Conservation (phyloP, 2,113 vertebrate species). For the Platysteira castanea region DNA sequence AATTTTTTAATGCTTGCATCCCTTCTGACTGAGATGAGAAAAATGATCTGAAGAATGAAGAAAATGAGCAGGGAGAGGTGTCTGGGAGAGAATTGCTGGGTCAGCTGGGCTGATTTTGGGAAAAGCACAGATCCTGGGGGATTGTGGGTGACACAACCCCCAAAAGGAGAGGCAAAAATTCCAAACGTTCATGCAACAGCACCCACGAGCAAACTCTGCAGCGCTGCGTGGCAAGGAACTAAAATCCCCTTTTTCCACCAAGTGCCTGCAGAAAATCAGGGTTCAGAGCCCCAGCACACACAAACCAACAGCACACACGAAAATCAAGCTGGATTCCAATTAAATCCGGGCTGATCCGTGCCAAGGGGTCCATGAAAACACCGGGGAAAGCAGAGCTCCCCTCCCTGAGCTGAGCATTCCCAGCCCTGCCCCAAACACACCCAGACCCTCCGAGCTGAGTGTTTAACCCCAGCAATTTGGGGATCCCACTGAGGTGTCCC, state of each 20-base stretch:
- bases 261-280: background rate
- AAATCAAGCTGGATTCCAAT: background rate
- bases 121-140: background rate
- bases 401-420: fast-evolving
- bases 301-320: background rate
- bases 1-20: background rate
- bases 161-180: background rate
- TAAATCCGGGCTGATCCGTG: fast-evolving
- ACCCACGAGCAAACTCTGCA: fast-evolving
- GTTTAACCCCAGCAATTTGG: fast-evolving
- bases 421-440: fast-evolving
- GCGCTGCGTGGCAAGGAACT: fast-evolving
- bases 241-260: background rate
- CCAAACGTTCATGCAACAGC: no score
- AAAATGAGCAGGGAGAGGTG: background rate
- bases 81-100: background rate
- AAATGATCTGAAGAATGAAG: fast-evolving
- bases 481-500: background rate
- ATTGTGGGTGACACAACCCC: background rate
- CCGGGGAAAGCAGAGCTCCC: background rate
- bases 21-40: background rate
- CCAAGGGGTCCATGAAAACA: fast-evolving
- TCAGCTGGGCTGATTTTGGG: background rate
- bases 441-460: fast-evolving
- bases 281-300: background rate